These are phyloP conservation scores for Torymus auratus DNA, from an alignment of 2,888 invertebrate genomes.

Conservation along the genomic window DNA sequence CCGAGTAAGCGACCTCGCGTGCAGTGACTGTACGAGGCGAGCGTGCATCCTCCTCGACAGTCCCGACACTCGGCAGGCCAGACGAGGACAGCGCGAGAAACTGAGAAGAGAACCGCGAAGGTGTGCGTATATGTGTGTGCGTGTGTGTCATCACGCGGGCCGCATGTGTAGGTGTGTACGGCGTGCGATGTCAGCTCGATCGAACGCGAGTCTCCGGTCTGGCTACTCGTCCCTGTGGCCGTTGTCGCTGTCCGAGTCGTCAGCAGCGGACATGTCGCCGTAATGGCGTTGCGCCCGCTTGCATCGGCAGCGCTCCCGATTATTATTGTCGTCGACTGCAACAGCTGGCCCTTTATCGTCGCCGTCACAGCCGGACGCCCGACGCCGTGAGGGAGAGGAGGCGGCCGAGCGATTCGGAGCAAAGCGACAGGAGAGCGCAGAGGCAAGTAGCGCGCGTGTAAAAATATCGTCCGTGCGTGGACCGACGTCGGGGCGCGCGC, in stretches of 20 bases:
- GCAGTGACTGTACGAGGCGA: too few species aligned
- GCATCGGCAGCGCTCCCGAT: background rate
- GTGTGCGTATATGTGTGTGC: constrained; percentile 11
- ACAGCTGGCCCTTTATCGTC: background rate
- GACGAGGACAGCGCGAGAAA: constrained; percentile 1
- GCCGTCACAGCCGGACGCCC: background rate
- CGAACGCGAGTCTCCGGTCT: constrained; percentile 41
- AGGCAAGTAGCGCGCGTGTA: background rate
- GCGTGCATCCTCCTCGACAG: background rate
- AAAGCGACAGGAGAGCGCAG: too few species aligned
- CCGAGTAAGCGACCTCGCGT: too few species aligned
- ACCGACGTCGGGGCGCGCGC: too few species aligned
- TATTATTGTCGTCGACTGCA: background rate
- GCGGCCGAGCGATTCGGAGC: background rate
- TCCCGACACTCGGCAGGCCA: background rate
- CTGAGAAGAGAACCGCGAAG: background rate
- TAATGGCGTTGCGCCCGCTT: constrained; percentile 63
- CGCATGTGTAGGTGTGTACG: constrained; percentile 10
- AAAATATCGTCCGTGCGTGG: too few species aligned
- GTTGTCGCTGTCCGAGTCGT: constrained; percentile 52
- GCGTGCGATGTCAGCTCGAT: constrained; percentile 43
- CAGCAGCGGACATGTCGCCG: constrained; percentile 65
- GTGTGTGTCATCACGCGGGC: constrained; percentile 11
- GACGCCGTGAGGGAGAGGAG: constrained; percentile 1
- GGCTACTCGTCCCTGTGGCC: too few species aligned